phyloP scores from a whole-genome alignment of 1,140 invertebrate genomes.

The Drosophila bocqueti region DNA sequence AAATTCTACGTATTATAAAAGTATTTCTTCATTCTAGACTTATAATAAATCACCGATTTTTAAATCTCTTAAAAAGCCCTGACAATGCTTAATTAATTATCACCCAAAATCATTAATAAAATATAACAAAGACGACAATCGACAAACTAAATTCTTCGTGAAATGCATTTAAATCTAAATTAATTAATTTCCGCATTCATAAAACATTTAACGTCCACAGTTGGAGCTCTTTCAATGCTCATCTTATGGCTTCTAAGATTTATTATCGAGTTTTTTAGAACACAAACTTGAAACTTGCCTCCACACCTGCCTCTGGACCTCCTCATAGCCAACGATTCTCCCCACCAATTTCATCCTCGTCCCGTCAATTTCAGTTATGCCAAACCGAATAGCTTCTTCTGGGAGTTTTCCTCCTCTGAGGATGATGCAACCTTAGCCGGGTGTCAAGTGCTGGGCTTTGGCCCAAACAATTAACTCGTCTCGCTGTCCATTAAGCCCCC shows the following conservation, averaged over 20 bases:
- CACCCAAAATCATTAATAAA: not conserved
- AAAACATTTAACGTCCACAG: not conserved
- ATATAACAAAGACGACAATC: not conserved
- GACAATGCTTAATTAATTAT: not conserved
- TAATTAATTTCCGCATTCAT: slow-evolving; percentile 8
- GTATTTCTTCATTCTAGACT: not conserved
- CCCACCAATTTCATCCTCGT: slow-evolving; percentile 18
- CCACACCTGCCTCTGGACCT: not conserved
- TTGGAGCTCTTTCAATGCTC: not conserved
- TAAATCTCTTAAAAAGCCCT: not conserved
- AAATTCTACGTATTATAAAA: not conserved
- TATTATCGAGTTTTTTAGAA: slow-evolving; percentile 16
- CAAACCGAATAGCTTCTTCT: slow-evolving; percentile 54
- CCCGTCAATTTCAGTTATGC: slow-evolving; percentile 64
- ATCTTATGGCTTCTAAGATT: slow-evolving; percentile 8
- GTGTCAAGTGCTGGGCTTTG: slow-evolving; percentile 51
- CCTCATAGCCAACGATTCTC: not conserved
- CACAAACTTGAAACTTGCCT: not conserved
- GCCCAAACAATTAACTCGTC: slow-evolving; percentile 79
- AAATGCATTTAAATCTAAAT: slow-evolving; percentile 1
- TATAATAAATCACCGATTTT: not conserved
- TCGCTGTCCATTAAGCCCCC: slow-evolving; percentile 64
- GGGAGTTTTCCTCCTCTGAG: slow-evolving; percentile 9
- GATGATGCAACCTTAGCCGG: slow-evolving; percentile 6
- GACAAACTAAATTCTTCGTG: too few relatives aligned